A percentile compares a stretch with the other conserved stretches of the same genome.
Evolutionary conservation across 2,888 invertebrate genomes (phyloP).

Genomic region (Hypena proboscidalis): DNA sequence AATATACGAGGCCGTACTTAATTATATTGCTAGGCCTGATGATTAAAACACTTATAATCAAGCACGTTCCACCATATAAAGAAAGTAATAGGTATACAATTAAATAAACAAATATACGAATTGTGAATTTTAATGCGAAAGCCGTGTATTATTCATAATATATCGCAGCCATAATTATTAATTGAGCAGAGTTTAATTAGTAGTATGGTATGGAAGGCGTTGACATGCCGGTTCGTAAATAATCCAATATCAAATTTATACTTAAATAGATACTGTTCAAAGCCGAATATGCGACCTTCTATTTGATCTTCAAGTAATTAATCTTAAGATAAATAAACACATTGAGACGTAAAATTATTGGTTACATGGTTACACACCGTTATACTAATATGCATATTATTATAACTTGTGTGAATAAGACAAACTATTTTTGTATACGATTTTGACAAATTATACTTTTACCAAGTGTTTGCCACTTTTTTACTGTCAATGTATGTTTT

Average conservation of each 20-base stretch:
- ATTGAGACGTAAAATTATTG: slow-evolving; percentile 42
- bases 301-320: slow-evolving; percentile 42
- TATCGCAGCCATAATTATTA: slow-evolving; percentile 39
- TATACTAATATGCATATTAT: slow-evolving; percentile 35
- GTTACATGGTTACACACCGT: slow-evolving; percentile 34
- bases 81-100: slow-evolving; percentile 27
- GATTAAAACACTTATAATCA: slow-evolving; percentile 2
- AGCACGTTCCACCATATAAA: not conserved
- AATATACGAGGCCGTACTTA: too few relatives aligned
- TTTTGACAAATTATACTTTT: slow-evolving; percentile 42
- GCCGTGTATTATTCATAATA: slow-evolving; percentile 29
- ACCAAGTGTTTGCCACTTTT: slow-evolving; percentile 32
- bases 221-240: slow-evolving; percentile 44
- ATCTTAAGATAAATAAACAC: slow-evolving; percentile 37
- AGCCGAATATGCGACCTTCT: slow-evolving; percentile 31
- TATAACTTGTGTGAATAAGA: slow-evolving; percentile 36
- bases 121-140: slow-evolving; percentile 19
- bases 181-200: slow-evolving; percentile 43
- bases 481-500: slow-evolving; percentile 20
- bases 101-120: slow-evolving; percentile 35
- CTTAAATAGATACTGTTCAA: slow-evolving; percentile 29
- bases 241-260: slow-evolving; percentile 42
- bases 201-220: slow-evolving; percentile 42
- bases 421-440: slow-evolving; percentile 27
- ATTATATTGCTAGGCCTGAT: not conserved